These are phyloP conservation scores for Dreissena polymorpha DNA, from an alignment of 1,140 invertebrate genomes.

Conservation along the genomic window DNA sequence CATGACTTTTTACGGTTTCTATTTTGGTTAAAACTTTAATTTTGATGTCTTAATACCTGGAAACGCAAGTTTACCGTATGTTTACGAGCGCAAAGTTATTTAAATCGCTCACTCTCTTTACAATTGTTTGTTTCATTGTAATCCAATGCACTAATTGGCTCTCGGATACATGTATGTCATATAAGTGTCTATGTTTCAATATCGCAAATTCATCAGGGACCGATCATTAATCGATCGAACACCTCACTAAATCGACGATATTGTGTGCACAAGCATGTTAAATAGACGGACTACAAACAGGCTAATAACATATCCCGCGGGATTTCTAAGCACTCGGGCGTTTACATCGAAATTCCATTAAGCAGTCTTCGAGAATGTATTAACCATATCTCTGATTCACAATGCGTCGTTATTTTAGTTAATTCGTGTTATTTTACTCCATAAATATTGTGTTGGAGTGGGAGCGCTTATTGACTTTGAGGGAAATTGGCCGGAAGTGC, in stretches of 20 bases:
- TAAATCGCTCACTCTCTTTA: no score
- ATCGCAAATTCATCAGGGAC: background rate
- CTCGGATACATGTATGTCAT: no score
- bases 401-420: background rate
- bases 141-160: no score
- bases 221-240: conserved; percentile 27
- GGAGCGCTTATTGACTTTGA: no score
- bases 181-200: no score
- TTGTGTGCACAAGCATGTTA: conserved; percentile 10
- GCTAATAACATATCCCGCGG: conserved; percentile 30
- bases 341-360: conserved; percentile 40
- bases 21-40: no score
- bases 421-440: background rate
- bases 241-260: conserved; percentile 30
- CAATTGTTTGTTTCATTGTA: background rate
- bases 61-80: no score
- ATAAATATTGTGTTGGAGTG: no score
- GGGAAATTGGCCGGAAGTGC: no score
- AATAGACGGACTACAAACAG: conserved; percentile 28
- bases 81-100: no score
- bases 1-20: no score
- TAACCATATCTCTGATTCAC: conserved; percentile 33
- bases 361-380: conserved; percentile 4
- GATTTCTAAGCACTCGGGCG: conserved; percentile 9
- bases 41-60: no score